Percentiles rank a stretch among this genome's conserved stretches.
Conservation (phyloP, 2,888 invertebrate species). For the Drosophila prostipennis region DNA sequence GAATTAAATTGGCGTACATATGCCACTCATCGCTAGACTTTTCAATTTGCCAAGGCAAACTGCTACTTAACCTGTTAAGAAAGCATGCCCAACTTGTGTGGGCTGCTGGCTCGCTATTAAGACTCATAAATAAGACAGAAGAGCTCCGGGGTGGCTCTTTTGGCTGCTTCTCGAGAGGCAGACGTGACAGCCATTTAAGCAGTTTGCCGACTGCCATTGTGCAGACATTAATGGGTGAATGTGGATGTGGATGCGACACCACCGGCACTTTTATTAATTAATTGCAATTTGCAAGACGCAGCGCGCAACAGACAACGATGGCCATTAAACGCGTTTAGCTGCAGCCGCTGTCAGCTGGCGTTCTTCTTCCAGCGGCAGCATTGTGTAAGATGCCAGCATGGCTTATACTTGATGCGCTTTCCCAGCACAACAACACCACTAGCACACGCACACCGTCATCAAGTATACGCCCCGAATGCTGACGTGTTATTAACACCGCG, state of each 20-base stretch:
- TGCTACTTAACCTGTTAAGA: constrained; percentile 35
- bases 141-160: constrained; percentile 22
- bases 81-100: constrained; percentile 21
- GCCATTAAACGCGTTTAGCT: constrained; percentile 69
- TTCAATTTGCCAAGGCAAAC: constrained; percentile 23
- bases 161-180: constrained; percentile 23
- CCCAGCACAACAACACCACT: background rate
- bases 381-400: constrained; percentile 54
- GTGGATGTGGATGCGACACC: constrained; percentile 29
- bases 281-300: constrained; percentile 72
- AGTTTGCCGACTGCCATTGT: constrained; percentile 36
- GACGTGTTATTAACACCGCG: constrained; percentile 76
- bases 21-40: background rate
- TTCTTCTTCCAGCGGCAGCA: constrained; percentile 29
- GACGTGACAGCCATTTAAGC: constrained; percentile 69
- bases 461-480: constrained; percentile 41
- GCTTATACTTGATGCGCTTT: constrained; percentile 61
- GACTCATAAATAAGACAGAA: constrained; percentile 57
- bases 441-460: constrained; percentile 13
- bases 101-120: constrained; percentile 32
- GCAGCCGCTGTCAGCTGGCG: constrained; percentile 20
- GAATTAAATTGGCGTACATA: background rate
- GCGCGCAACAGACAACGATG: constrained; percentile 47
- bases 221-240: constrained; percentile 57
- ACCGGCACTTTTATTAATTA: constrained; percentile 76